Base-by-base conservation (phyloP, 2,113 vertebrate species). In the Rhinopomastus cyanomelas region DNA sequence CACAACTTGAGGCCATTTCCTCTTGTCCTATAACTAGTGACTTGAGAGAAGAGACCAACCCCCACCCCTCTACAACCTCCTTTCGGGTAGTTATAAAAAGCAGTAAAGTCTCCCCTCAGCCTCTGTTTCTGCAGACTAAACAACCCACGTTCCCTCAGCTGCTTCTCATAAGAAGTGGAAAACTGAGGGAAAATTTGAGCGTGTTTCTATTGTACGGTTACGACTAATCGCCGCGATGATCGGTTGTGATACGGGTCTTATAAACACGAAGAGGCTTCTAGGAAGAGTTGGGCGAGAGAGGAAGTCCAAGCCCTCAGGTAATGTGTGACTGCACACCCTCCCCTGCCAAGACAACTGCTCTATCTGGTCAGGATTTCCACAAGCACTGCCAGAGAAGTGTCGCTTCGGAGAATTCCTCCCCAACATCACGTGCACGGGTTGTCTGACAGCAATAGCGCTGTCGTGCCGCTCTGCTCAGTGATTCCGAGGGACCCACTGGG, bases 291-390 rank as follows among this genome's bases (percentile, higher is more conserved):
- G 56, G 83, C 37, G 51, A 71, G 39, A 36, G 55, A 72, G 76
- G 85, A 85, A 81, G 79, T 17, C 59, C 81, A 16, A 22, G 62
- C 78, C 51, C 55, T 34, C 87, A 94, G 89, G 88, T 95, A 39
- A 30, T 1, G 69, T 49, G 79, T 82, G 88, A 75, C 67, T 89
- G 12, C 85, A 68, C 57, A 2, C 37, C 69, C 12, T 67, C 46
- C 78, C 80, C 64, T 46, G 92, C 89, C 96, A 88, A 37, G 77
- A 83, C 7, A 84, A 56, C 26, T 85, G 10, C 71, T n/a, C 65
- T 80, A 0, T 88, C 85, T 77, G 66, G 80, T 93, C 94, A 94
- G 89, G 62, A 5, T 96, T 94, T 97, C 94, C 94, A 95, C 12
- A 14, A 4, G 4, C 37, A 7, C 48, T 64, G 94, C 90, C 91